phyloP scores from a whole-genome alignment of 37 sponge, comb jelly and placozoan genomes.

The Corticium candelabrum region DNA sequence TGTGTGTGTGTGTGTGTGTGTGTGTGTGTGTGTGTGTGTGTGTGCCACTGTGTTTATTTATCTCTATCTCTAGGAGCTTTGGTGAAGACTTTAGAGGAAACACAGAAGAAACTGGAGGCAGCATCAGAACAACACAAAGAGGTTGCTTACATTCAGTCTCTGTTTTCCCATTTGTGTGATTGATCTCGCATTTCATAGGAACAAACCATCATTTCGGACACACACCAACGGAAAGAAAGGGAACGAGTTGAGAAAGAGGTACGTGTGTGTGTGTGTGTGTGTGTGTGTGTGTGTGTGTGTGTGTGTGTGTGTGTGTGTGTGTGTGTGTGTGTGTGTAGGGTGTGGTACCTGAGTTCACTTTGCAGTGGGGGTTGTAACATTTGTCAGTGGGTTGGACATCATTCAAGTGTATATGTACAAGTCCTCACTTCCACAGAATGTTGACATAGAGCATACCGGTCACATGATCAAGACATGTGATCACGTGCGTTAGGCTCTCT shows the following conservation, averaged over 20 bases:
- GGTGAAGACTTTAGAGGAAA: slow-evolving; percentile 66
- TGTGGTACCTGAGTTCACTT: no score
- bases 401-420: no score
- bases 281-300: slow-evolving; percentile 1
- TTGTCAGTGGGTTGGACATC: no score
- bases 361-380: no score
- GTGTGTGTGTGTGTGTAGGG: no score
- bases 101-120: slow-evolving; percentile 76
- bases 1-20: slow-evolving; percentile 19
- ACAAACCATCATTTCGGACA: neutral
- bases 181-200: neutral
- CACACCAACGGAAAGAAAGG: slow-evolving; percentile 3
- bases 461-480: no score
- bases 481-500: no score
- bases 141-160: no score
- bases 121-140: no score
- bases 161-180: no score
- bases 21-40: slow-evolving; percentile 11
- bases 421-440: no score
- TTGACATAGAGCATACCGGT: no score
- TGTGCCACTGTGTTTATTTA: neutral
- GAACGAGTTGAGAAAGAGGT: neutral
- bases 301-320: neutral
- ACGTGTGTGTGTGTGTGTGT: slow-evolving; percentile 9
- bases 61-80: slow-evolving; percentile 38